Conservation (phyloP, 2,888 invertebrate genomes). For the Acrocyrtus sp. region DNA sequence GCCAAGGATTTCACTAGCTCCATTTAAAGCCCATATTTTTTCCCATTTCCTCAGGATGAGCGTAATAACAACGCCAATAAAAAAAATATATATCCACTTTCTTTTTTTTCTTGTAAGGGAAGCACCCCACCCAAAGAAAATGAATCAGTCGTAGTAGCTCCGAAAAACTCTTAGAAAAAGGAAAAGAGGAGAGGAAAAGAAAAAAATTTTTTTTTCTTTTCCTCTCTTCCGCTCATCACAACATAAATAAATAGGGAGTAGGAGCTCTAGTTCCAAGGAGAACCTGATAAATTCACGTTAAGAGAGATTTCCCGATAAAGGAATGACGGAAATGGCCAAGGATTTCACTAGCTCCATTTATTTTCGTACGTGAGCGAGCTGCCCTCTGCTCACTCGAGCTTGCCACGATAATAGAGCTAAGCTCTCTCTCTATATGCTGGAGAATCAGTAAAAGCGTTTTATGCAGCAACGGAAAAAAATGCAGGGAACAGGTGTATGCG, state of each 20-base stretch:
- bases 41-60: constrained; percentile 40
- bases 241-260: not conserved
- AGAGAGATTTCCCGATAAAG: not conserved
- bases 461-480: not conserved
- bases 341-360: constrained; percentile 13
- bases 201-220: not conserved
- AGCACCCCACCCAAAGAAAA: not conserved
- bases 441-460: no score
- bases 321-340: constrained; percentile 49
- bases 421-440: no score
- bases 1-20: constrained; percentile 33
- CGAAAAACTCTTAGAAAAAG: no score
- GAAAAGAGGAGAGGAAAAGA: no score
- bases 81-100: not conserved
- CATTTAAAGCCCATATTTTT: no score
- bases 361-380: not conserved
- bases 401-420: no score
- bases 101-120: not conserved
- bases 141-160: not conserved
- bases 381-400: not conserved
- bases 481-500: constrained; percentile 45
- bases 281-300: not conserved
- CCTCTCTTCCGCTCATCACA: not conserved
- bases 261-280: constrained; percentile 3
- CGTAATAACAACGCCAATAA: not conserved